Evolutionary conservation across 2,113 vertebrate species (phyloP), one percentile per base, ranked within the genome.

Genomic region (Galbula dea): DNA sequence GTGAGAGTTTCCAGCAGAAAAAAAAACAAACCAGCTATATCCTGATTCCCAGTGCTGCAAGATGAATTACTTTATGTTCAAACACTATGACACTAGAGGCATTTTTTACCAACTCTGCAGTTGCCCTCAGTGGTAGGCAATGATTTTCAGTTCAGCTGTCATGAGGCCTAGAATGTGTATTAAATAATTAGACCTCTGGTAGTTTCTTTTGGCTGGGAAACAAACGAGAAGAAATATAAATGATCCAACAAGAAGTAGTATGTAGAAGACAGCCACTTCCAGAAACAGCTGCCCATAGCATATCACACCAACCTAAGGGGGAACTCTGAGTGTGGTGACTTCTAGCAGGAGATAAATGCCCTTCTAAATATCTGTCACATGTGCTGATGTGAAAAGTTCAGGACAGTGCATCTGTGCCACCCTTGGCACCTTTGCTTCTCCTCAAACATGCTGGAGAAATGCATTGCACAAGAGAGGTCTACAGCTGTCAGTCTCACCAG

Each of bases 161-260:
- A 74, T 21, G 71, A 87, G 79, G 58, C 91, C 84, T 89, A 94
- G 78, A 76, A 55, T 39, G 59, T n/a, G 75, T 37, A 89, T 71
- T 94, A 93, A 94, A 59, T 92, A 92, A 95, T 91, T 95, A 94
- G 87, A 92, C 89, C 94, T 89, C 59, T 92, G 78, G 71, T 96
- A 94, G 75, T 61, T 94, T 80, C 49, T 85, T 76, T 81, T 94
- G 78, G 93, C 75, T 23, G 65, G 36, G 48, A 95, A 95, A 89
- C 59, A 85, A 94, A 87, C 1, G 8, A 82, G 74, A 59, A 94
- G 58, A 94, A 86, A 80, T 52, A 93, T 1, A 83, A 87, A 69
- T 3, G 63, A 73, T 49, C 78, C 55, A 77, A 62, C 77, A 81
- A 81, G 6, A 84, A 93, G 62, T 85, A 91, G 52, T 67, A 83